Conservation (phyloP, 2,797 vertebrate genomes). For the Smutsia gigantea region DNA sequence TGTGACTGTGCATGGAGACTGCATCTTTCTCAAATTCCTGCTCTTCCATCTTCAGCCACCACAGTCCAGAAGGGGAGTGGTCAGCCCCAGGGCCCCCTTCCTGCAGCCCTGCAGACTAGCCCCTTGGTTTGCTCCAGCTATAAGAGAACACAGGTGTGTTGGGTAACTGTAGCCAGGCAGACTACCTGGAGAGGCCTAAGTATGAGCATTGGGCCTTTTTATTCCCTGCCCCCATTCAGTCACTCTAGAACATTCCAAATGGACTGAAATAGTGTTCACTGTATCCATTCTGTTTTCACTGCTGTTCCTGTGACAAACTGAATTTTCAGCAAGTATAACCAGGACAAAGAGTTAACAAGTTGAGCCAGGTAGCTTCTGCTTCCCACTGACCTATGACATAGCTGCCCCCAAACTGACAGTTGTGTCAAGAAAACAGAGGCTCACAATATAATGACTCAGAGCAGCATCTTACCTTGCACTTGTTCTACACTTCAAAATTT, state of each 20-base stretch:
- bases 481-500: not conserved
- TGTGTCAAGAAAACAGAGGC: not conserved
- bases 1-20: not conserved
- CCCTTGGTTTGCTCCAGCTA: not conserved
- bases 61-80: no score
- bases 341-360: not conserved
- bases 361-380: not conserved
- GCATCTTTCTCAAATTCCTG: not conserved
- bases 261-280: not conserved
- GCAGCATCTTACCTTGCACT: not conserved
- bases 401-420: not conserved
- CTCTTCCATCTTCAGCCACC: not conserved
- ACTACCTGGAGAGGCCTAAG: not conserved
- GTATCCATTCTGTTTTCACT: not conserved
- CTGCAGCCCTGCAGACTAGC: not conserved
- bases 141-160: not conserved
- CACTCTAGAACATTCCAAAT: not conserved
- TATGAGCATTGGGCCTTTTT: not conserved
- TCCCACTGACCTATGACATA: not conserved
- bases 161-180: not conserved
- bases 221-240: not conserved
- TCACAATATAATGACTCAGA: not conserved
- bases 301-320: not conserved
- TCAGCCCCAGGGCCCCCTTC: not conserved
- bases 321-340: not conserved